Conservation (phyloP, 1,140 invertebrate species). For the Alviniconcha marisindica region DNA sequence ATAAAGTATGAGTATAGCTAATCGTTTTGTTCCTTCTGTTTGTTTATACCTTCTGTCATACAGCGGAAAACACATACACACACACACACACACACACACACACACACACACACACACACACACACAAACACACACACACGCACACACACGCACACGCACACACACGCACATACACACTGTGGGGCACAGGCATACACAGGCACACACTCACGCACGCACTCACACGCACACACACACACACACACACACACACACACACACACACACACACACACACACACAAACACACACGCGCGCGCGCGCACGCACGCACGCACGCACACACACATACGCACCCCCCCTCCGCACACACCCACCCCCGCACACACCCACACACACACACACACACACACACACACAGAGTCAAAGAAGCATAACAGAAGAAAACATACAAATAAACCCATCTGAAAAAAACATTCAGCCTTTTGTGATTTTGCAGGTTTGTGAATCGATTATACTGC, state of each 20-base stretch:
- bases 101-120: not conserved
- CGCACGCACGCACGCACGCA: not conserved
- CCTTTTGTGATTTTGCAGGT: not conserved
- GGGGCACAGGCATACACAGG: too few relatives aligned
- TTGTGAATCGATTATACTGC: not conserved
- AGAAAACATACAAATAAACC: not conserved
- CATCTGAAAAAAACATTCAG: not conserved
- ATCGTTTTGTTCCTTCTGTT: too few relatives aligned
- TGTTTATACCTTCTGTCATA: not conserved
- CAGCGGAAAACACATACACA: too few relatives aligned
- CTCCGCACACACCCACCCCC: too few relatives aligned
- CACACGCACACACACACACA: slow-evolving; percentile 3
- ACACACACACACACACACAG: not conserved
- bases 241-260: slow-evolving; percentile 3
- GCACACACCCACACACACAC: too few relatives aligned
- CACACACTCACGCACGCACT: too few relatives aligned
- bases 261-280: too few relatives aligned
- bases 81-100: not conserved
- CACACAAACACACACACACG: too few relatives aligned
- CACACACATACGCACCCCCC: too few relatives aligned
- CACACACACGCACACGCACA: not conserved
- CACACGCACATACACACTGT: too few relatives aligned
- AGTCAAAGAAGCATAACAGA: not conserved
- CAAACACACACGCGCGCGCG: too few relatives aligned
- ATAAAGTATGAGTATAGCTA: too few relatives aligned